These are phyloP conservation scores for Plagiodera versicolora DNA, from an alignment of 2,888 invertebrate genomes.

Conservation along the genomic window DNA sequence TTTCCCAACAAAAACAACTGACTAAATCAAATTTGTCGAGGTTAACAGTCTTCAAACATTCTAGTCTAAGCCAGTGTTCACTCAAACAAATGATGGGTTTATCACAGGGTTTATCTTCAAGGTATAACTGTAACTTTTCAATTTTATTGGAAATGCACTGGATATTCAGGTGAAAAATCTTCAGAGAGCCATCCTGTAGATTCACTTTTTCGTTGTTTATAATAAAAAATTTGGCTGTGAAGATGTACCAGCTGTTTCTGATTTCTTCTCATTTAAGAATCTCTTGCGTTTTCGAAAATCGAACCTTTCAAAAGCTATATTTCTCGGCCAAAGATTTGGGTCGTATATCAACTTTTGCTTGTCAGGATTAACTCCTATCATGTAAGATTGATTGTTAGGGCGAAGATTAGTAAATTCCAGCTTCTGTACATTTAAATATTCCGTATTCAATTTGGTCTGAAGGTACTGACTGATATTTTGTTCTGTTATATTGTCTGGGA, in stretches of 20 bases:
- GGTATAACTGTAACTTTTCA: too few species aligned
- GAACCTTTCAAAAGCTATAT: neutral
- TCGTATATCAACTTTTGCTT: neutral
- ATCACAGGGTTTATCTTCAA: neutral
- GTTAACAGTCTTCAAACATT: too few species aligned
- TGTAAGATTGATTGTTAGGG: neutral
- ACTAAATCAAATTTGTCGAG: too few species aligned
- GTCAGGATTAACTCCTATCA: neutral
- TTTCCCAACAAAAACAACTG: too few species aligned
- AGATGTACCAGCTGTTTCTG: neutral
- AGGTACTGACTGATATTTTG: neutral
- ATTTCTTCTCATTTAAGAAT: neutral
- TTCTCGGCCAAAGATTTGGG: neutral
- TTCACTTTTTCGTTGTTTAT: neutral
- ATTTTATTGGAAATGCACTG: neutral
- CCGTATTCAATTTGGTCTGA: neutral
- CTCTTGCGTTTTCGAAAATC: slow-evolving; percentile 1
- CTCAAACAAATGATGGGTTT: neutral
- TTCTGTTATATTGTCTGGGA: neutral
- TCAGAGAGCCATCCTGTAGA: neutral
- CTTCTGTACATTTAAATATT: neutral
- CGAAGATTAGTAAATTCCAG: neutral
- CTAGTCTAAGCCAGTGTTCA: neutral
- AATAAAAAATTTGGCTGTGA: neutral
- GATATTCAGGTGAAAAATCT: neutral